Evolutionary conservation across 2,888 invertebrate genomes (phyloP), one percentile per base, ranked within the genome.

Genomic region (Zhengitettix transpicula): DNA sequence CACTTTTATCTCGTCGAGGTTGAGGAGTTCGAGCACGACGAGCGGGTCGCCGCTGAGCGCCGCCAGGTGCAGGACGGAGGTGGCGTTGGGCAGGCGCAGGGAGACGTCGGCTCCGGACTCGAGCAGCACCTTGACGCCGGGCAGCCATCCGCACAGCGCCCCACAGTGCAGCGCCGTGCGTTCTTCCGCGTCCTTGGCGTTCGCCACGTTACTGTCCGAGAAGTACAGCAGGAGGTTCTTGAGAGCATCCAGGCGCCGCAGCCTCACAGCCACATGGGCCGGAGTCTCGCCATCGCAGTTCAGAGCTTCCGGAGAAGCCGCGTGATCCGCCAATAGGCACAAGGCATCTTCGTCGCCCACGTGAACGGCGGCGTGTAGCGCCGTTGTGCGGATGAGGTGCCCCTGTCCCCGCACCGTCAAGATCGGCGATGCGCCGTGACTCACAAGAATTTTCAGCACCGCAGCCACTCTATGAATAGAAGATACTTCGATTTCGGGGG

Each of bases 51-150:
- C 79, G 12, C 74, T 66, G 3, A 74, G 72, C 40, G 79, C 79
- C 55, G 80, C 79, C 40, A 78, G 74, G 67, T 81, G 80, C 7
- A 80, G 72, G 9, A 78, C 76, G 9, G 79, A 79, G 67, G 77
- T 75, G 11, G 76, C 77, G 42, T 77, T 74, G 16, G 75, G 74
- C 56, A 68, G 67, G 47, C 62, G 65, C 17, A 66, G 66, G 51
- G 65, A 74, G 10, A 79, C 74, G 66, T 79, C 76, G 61, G 79
- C 78, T 0, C 77, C 77, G 12, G 77, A 73, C 65, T 78, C 78
- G 52, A 81, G 67, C 7, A 79, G 74, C 1, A 78, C 72, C 56
- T 75, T 75, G 0, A 78, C 77, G 0, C 79, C 79, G 8, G 75
- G 72, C 9, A 75, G 74, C 79, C 80, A 79, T 0, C 75, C 74